A percentile compares a stretch with the other conserved stretches of the same genome.
Conservation (phyloP, 2,888 invertebrate species). For the Crepidodera aurea region DNA sequence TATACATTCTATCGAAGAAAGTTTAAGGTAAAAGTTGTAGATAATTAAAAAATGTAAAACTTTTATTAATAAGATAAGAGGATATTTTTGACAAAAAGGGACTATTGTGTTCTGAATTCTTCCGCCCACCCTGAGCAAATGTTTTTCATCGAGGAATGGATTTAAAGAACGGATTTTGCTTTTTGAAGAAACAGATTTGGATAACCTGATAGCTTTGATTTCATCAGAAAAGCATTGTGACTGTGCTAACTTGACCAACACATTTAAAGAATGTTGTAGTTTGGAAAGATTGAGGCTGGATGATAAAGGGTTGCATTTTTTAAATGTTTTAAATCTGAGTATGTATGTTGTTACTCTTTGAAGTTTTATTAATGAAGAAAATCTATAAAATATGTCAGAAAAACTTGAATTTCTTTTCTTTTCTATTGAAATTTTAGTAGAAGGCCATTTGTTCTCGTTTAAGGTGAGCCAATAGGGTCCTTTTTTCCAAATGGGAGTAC, state of each 20-base stretch:
- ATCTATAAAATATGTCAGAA: neutral
- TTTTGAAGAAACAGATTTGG: neutral
- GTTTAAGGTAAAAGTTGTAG: no score
- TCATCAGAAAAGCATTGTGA: slow-evolving; percentile 8
- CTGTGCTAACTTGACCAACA: neutral
- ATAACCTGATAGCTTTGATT: neutral
- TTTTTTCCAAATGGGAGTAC: no score
- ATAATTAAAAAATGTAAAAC: no score
- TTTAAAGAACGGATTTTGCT: neutral
- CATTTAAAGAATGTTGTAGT: neutral
- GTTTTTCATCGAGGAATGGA: slow-evolving; percentile 6
- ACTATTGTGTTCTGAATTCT: slow-evolving; percentile 12
- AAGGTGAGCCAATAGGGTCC: neutral
- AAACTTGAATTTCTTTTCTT: no score
- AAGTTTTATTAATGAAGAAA: neutral
- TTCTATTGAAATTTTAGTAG: no score
- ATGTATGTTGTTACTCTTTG: neutral
- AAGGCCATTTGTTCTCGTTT: slow-evolving; percentile 10
- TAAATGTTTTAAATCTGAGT: neutral
- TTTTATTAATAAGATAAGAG: no score
- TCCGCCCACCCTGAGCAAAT: slow-evolving; percentile 16
- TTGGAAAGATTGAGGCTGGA: neutral
- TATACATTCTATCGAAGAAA: no score
- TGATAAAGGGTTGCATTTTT: neutral
- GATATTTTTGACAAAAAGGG: neutral